Conservation (phyloP, 2,113 vertebrate species). For the Equus przewalskii region DNA sequence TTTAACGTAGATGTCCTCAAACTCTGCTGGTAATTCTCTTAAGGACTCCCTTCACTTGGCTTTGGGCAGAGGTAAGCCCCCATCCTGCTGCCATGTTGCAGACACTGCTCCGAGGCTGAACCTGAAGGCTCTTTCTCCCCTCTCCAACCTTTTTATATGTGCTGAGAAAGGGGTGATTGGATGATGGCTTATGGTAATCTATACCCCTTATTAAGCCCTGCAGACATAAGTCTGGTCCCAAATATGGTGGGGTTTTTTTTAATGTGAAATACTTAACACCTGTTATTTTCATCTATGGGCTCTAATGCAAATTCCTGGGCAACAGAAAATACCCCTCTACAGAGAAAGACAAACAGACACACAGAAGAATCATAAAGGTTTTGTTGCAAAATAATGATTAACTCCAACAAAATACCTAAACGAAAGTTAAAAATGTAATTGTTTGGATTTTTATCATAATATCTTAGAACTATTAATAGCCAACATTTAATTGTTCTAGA, state of each 20-base stretch:
- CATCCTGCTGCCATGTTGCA: background rate
- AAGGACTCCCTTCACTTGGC: background rate
- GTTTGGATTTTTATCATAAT: background rate
- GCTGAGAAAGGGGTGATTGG: background rate
- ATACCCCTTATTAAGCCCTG: background rate
- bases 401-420: background rate
- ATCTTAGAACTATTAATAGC: slow-evolving; percentile 43
- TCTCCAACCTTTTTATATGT: background rate
- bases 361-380: background rate
- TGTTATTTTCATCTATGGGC: slow-evolving; percentile 24
- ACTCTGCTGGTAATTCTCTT: background rate
- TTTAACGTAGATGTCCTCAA: background rate
- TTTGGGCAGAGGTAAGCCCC: background rate
- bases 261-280: background rate
- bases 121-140: background rate
- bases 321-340: background rate
- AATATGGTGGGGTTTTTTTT: background rate
- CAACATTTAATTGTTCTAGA: background rate
- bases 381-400: slow-evolving; percentile 1
- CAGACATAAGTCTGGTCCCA: background rate
- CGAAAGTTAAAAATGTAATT: background rate
- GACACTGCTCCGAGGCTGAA: background rate
- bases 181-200: background rate
- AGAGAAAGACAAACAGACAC: background rate
- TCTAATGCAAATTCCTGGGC: background rate